Conservation (phyloP, 1,140 invertebrate species). For the Cecropterus lyciades region DNA sequence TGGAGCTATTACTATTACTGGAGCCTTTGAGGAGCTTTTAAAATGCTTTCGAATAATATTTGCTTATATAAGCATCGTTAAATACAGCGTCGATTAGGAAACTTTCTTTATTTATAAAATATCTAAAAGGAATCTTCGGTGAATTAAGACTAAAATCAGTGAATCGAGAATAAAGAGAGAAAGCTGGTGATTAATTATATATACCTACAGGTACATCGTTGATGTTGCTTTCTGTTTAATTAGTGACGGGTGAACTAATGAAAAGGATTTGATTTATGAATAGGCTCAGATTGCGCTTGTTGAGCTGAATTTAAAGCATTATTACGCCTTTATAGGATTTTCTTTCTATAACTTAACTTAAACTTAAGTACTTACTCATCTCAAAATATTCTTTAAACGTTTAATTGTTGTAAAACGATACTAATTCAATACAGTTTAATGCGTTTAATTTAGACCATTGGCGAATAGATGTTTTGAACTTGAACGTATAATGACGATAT, state of each 20-base stretch:
- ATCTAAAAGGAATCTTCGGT: background rate
- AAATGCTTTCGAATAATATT: slow-evolving; percentile 1
- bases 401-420: no score
- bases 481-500: no score
- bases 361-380: background rate
- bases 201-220: slow-evolving; percentile 13
- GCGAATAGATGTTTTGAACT: no score
- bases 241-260: slow-evolving; percentile 23
- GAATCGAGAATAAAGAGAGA: slow-evolving; percentile 6
- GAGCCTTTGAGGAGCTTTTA: no score
- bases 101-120: slow-evolving; percentile 5
- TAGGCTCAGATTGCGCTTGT: slow-evolving; percentile 19
- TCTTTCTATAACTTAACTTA: background rate
- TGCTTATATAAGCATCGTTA: background rate
- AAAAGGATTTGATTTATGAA: slow-evolving; percentile 30
- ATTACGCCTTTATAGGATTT: background rate
- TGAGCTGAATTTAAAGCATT: slow-evolving; percentile 7
- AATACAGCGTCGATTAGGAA: background rate
- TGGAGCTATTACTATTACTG: no score
- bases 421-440: no score
- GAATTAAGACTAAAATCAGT: slow-evolving; percentile 1
- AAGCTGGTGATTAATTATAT: slow-evolving; percentile 10
- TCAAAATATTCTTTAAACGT: no score
- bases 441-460: no score
- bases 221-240: slow-evolving; percentile 26